Base-by-base conservation (phyloP, 2,888 invertebrate species). In the Diabrotica balteata region DNA sequence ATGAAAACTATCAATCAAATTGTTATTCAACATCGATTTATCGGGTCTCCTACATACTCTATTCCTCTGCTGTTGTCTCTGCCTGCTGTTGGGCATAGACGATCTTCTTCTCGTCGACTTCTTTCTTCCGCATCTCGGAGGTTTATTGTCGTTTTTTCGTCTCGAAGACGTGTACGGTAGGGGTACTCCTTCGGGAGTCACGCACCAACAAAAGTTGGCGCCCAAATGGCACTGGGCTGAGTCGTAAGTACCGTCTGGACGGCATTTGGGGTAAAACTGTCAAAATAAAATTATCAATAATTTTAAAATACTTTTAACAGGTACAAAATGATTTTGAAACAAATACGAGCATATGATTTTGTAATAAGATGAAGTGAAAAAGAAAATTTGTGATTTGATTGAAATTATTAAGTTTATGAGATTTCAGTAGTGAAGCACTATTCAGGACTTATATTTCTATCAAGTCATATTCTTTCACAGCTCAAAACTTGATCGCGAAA, bases 1-100 rank as follows among this genome's bases (percentile, higher is more conserved):
- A 75, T 91, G 91, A 81, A 97, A 96, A 66, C 93, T 92, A 76
- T 92, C 91, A 75, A 96, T 90, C 55, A 97, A 87, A 80, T 96
- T 95, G 17, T 87, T 88, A 82, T 95, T 96, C 85, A 97, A 96
- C 63, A 88, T 87, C 8, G 89, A 88, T 71, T 93, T 91, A 81
- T 97, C 96, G 0, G 87, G 84, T 63, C 90, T 87, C 66, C 88
- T 90, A 82, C 96, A 97, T 60, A 87, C 72, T 46, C 79, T 74
- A 49, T 47, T 62, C 51, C 45, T 68, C 44, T 58, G 54, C 17
- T 54, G 57, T 42, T 68, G 74, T 59, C 72, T 75, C 44, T 86
- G 85, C 67, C 86, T 87, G 71, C 86, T 86, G 9, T 88, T 86
- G 3, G 32, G 32, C 32, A 32, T 32, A 6, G 91, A 86, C 7